Conservation (phyloP, 2,888 invertebrate species). For the Nymphalis c-album region DNA sequence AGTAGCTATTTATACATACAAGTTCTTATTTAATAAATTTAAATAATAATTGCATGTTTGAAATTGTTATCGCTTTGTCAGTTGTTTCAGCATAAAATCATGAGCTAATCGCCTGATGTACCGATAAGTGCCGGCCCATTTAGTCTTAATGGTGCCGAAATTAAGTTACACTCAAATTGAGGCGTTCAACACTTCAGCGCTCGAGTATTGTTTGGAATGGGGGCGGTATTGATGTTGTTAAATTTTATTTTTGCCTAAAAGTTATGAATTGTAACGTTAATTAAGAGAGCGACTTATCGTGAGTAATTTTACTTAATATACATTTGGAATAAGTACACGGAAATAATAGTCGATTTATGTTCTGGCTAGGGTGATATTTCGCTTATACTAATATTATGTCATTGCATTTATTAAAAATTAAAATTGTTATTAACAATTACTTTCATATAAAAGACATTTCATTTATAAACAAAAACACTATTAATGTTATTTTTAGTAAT, state of each 20-base stretch:
- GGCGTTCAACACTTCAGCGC: conserved; percentile 30
- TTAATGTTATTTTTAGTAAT: too few relatives aligned
- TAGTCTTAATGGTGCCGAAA: conserved; percentile 66
- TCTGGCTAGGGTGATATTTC: too few relatives aligned
- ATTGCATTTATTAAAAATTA: too few relatives aligned
- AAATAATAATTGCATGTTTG: background rate
- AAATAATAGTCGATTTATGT: too few relatives aligned
- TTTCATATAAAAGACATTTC: too few relatives aligned
- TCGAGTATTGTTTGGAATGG: conserved; percentile 18
- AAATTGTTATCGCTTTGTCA: conserved; percentile 27
- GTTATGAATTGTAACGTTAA: background rate
- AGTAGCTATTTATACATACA: too few relatives aligned
- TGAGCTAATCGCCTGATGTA: conserved; percentile 55
- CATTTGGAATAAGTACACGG: too few relatives aligned
- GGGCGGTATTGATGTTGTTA: conserved; percentile 4
- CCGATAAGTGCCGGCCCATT: conserved; percentile 69
- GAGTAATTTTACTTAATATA: too few relatives aligned
- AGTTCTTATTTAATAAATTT: background rate
- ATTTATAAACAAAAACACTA: too few relatives aligned
- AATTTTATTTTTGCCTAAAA: background rate
- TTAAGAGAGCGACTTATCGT: too few relatives aligned
- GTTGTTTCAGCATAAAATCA: conserved; percentile 54
- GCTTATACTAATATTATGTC: too few relatives aligned
- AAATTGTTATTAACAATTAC: too few relatives aligned
- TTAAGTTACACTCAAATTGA: conserved; percentile 68